Conservation (phyloP, 2,113 vertebrate species). For the Sminthopsis crassicaudata region DNA sequence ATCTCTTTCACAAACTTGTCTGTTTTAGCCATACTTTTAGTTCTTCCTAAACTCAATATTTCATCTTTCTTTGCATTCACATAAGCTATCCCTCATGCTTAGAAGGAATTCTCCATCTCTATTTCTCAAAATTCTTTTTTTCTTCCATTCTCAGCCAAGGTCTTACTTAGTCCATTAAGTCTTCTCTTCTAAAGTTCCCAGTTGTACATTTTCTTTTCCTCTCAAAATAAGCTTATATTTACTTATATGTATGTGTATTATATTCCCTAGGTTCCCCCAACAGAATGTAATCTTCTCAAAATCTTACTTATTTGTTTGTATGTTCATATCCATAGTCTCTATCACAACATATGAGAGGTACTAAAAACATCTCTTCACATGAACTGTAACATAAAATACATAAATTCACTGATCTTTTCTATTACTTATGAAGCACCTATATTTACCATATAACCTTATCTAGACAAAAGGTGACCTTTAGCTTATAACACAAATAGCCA, state of each 20-base stretch:
- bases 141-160: background rate
- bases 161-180: background rate
- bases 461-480: background rate
- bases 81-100: background rate
- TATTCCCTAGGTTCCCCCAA: background rate
- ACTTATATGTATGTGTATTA: background rate
- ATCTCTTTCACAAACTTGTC: background rate
- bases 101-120: background rate
- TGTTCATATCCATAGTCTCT: background rate
- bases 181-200: background rate
- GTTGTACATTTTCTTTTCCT: background rate
- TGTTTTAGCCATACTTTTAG: background rate
- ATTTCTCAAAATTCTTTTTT: background rate
- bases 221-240: background rate
- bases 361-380: background rate
- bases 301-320: background rate
- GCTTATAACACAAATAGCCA: constrained; percentile 4
- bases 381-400: background rate
- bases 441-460: background rate
- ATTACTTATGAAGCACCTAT: background rate
- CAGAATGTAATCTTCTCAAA: background rate
- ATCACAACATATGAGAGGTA: background rate
- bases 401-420: background rate
- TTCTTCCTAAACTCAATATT: background rate
- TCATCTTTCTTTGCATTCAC: background rate